Evolutionary conservation across 2,888 invertebrate species (phyloP), one percentile per base, ranked within the genome.

Genomic region (Phengaris alcon): DNA sequence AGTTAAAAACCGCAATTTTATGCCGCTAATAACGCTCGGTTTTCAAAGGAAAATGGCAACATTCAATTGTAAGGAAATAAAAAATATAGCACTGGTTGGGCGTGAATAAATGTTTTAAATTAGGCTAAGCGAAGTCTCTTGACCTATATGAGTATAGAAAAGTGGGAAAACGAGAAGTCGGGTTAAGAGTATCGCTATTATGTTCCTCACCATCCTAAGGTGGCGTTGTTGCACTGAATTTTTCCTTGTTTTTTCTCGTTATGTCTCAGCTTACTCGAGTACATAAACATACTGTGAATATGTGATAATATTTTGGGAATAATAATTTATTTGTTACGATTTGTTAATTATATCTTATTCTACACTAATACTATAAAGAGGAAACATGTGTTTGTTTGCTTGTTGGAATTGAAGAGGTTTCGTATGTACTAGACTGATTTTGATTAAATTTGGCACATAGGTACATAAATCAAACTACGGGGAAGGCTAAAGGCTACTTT

Each of bases 91-190:
- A 72, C 52, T 35, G 13, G 72, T 52, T 22, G 54, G 54, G 72
- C 72, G 72, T 52, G 52, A 72, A 72, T 72, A 72, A 72, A 72
- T 72, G 72, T 72, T 72, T 54, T 72, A 72, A 72, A 72, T 72
- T 72, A 72, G 72, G 72, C 72, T 72, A 72, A 72, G 72, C 72
- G 72, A 54, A 72, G 72, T 72, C 72, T 52, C 72, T 72, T 72
- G 72, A 72, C 72, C 72, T 72, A 72, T 72, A 72, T 54, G 72
- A 72, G 72, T 72, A 72, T 72, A 72, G 72, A 72, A 52, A 54
- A 72, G 72, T 72, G 72, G 54, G 72, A 72, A 72, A 72, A 70
- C 70, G 70, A 70, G 70, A 70, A 72, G 72, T 7, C 72, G 52
- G 72, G 72, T 72, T 54, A 72, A 72, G 54, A 72, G 72, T 72